phyloP scores from a whole-genome alignment of 2,113 vertebrate species.

The Pachycephala philippinensis region DNA sequence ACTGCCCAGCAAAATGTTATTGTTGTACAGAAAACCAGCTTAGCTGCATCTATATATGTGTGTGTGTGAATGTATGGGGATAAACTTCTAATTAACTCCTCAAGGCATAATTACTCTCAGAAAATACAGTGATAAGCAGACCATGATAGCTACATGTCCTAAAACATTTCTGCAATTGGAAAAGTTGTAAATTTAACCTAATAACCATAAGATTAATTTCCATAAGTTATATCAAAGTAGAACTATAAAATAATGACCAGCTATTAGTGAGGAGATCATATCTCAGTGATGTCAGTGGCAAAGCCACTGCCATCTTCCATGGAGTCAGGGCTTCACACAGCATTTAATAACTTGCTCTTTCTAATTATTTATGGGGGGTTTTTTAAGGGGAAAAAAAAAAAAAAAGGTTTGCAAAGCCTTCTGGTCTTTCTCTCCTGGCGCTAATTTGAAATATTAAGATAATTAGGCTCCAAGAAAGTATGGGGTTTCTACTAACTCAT shows the following conservation, averaged over 20 bases:
- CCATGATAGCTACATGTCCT: not conserved
- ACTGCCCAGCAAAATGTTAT: not conserved
- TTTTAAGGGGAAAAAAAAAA: not conserved
- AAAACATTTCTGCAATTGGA: not conserved
- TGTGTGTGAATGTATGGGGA: not conserved
- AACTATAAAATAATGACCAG: not conserved
- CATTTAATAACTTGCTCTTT: not conserved
- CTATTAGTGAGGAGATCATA: not conserved
- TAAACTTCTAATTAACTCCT: not conserved
- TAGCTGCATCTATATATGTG: not conserved
- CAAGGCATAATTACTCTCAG: not conserved
- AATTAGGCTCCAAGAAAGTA: not conserved
- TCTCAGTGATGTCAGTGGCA: not conserved
- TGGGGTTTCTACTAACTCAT: not conserved
- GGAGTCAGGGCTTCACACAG: not conserved
- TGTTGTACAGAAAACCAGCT: not conserved
- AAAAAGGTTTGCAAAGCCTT: not conserved
- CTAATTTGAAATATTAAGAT: not conserved
- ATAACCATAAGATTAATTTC: not conserved
- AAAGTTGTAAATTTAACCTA: not conserved
- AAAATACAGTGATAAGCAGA: not conserved
- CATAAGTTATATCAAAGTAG: not conserved
- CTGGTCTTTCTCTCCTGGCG: not conserved
- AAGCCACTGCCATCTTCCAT: not conserved
- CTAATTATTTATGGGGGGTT: not conserved